These are phyloP conservation scores for Koerneria pararmatus DNA, from an alignment of 2,888 invertebrate genomes.

Conservation along the genomic window DNA sequence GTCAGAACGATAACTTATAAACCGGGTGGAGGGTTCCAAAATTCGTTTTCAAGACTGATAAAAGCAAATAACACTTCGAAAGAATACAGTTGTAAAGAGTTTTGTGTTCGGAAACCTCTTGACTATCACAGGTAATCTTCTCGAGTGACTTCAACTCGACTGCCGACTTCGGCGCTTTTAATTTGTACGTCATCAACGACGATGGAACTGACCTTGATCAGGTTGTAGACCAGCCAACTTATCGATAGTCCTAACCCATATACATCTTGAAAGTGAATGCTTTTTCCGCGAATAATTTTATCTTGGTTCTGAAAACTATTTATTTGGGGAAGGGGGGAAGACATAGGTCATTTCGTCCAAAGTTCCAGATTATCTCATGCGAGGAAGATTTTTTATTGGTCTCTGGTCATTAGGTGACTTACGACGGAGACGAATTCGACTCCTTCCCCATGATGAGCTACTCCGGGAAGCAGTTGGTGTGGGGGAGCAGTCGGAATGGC, in stretches of 20 bases:
- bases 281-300: neutral
- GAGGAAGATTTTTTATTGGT: too few relatives aligned
- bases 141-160: slow-evolving; percentile 30
- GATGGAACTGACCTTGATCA: slow-evolving; percentile 46
- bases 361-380: slow-evolving; percentile 8
- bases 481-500: slow-evolving; percentile 43
- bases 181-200: slow-evolving; percentile 46
- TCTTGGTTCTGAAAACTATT: neutral
- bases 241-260: neutral
- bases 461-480: slow-evolving; percentile 44
- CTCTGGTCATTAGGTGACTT: slow-evolving; percentile 45
- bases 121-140: slow-evolving; percentile 32
- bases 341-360: neutral
- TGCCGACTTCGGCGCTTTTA: slow-evolving; percentile 47
- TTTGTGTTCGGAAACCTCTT: too few relatives aligned
- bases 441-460: slow-evolving; percentile 55
- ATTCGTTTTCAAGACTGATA: too few relatives aligned
- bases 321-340: neutral
- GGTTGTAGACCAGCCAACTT: slow-evolving; percentile 23
- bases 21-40: too few relatives aligned
- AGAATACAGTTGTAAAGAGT: too few relatives aligned
- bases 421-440: slow-evolving; percentile 45
- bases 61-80: too few relatives aligned
- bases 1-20: too few relatives aligned
- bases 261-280: neutral